Evolutionary conservation across 2,888 invertebrate species (phyloP).

Genomic region (Celastrina argiolus): DNA sequence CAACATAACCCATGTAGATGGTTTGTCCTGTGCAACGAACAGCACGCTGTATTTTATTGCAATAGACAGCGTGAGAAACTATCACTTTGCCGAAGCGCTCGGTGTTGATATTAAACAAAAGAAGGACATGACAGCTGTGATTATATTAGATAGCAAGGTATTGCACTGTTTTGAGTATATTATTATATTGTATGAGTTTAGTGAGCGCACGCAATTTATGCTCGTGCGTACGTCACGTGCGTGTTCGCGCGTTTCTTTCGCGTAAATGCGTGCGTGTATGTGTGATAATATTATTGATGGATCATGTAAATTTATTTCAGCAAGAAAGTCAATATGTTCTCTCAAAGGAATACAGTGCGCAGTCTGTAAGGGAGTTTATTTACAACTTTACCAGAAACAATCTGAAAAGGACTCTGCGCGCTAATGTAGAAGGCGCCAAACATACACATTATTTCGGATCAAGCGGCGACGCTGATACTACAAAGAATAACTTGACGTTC

Average conservation of each 20-base stretch:
- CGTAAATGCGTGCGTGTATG: neutral
- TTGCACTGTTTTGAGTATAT: neutral
- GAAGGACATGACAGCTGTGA: conserved; percentile 80
- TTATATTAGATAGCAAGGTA: conserved; percentile 85
- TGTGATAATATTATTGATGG: neutral
- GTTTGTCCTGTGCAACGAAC: conserved; percentile 67
- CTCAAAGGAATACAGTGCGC: conserved; percentile 68
- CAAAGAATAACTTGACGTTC: conserved; percentile 56
- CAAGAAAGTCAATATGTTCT: conserved; percentile 83
- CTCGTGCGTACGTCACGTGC: neutral
- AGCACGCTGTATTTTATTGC: conserved; percentile 74
- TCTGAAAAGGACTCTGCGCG: conserved; percentile 59
- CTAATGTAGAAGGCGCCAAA: conserved; percentile 51
- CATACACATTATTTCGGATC: conserved; percentile 67
- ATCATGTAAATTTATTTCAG: conserved; percentile 54
- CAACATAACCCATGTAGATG: conserved; percentile 58
- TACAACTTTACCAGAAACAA: conserved; percentile 67
- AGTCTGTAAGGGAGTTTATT: conserved; percentile 73
- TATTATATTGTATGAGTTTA: conserved; percentile 33
- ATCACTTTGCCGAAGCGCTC: conserved; percentile 85
- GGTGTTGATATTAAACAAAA: conserved; percentile 81
- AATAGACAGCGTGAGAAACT: conserved; percentile 84
- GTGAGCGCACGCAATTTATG: neutral
- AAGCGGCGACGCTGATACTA: conserved; percentile 38
- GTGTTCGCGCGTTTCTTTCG: too few species aligned